Base-by-base conservation (phyloP, 2,888 invertebrate species). In the Lithophane ornitopus region DNA sequence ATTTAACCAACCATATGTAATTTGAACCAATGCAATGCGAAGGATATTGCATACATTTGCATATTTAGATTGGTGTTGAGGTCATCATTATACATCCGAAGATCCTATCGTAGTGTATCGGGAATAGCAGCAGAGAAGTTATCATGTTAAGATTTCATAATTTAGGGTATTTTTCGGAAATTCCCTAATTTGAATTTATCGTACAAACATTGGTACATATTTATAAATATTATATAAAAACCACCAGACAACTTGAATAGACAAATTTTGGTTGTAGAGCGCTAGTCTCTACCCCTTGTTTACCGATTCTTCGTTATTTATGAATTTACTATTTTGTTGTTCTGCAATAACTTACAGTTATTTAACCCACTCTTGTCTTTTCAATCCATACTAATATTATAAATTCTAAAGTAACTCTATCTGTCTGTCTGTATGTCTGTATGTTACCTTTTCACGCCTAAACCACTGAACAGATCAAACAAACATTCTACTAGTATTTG, bases 261-360 rank as follows among this genome's bases (percentile, higher is more conserved):
- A 44, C 44, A 22, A 69, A 14, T 44, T 69, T 44, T 44, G 11
- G 4, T 34, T 61, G 9, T 41, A 41, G 41, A 58, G 26, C 28
- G 19, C n/a, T 41, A 2, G 2, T 12, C 12, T 41, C 41, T 12
- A 41, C 41, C 63, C 34, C 34, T 65, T 65, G 70, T 70, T 70
- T 70, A 49, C 39, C 19, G 26, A 26, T 70, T 22, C 49, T 39
- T 26, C 34, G 65, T 65, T 46, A 49, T 65, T 65, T 70, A 70
- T 65, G 19, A 46, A 34, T 34, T 49, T 65, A 39, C 19, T 49
- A 49, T 39, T 41, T 14, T 70, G 67, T 66, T 66, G 26, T 67
- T 66, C 1, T 52, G 6, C 22, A 28, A 66, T 66, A 52, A 71
- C 41, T 71, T 16, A 41, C 26, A 22, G 39, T 26, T 62, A 63